Base-by-base conservation (phyloP, 2,888 invertebrate species). In the Bombylius major region DNA sequence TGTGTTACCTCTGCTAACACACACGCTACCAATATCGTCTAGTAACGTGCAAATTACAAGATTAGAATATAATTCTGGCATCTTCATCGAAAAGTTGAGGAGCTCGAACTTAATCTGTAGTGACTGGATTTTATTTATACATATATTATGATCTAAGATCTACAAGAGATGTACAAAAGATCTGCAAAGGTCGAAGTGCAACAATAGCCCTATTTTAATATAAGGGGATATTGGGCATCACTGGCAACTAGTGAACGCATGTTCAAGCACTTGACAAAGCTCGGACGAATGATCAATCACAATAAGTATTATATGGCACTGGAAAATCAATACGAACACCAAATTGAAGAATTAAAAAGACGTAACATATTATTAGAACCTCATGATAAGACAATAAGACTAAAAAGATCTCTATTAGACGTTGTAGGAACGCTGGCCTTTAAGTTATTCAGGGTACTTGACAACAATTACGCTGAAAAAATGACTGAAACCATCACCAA, bases 391-490 rank as follows among this genome's bases (percentile, higher is more conserved):
- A 39, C 39, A 39, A 39, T 9, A 9, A 46, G 53, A n/a, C 5
- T 11, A 5, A 53, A 47, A 47, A 53, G 53, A 54, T 47, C 53
- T 12, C 48, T 48, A 11, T 42, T 54, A n/a, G n/a, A n/a, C n/a
- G n/a, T n/a, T 14, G 6, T 54, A n/a, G 53, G 53, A 14, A 46
- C 47, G 1, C 12, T 54, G 31, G 48, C 53, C 3, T 47, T 42
- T 42, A 48, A 47, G 23, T n/a, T 54, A 5, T 54, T 54, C n/a
- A 48, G 53, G 5, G 32, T 48, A 5, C 32, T 54, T 11, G 53
- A 54, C 14, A 34, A 48, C 31, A 42, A 54, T 12, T 47, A 54
- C 23, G 48, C 47, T 12, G 31, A n/a, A 23, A 23, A 36, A 8
- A 48, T 48, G 48, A 32, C 31, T 39, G 23, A 45, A 12, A 46